phyloP scores from a whole-genome alignment of 2,888 invertebrate genomes.

The Campopleginae sp. region DNA sequence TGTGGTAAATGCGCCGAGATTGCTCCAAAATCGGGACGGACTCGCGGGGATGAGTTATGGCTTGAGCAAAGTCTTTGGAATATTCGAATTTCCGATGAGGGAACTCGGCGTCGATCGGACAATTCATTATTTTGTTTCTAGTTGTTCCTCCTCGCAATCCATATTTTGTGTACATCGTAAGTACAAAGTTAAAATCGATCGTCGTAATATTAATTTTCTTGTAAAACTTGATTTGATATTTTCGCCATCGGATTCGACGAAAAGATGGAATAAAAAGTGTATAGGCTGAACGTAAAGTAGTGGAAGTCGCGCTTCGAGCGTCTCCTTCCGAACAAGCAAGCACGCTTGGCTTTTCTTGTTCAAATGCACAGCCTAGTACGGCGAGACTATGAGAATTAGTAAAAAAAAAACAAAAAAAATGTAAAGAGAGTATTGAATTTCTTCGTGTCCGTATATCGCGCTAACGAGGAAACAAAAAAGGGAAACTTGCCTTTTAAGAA shows the following conservation, averaged over 20 bases:
- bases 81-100: conserved; percentile 58
- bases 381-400: conserved; percentile 33
- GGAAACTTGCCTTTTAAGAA: conserved; percentile 78
- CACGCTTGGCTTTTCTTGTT: conserved; percentile 31
- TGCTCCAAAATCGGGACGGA: conserved; percentile 35
- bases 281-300: conserved; percentile 4
- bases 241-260: not conserved
- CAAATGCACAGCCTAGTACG: conserved; percentile 21
- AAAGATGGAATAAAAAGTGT: not conserved
- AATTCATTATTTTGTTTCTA: conserved; percentile 10
- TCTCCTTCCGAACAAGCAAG: conserved; percentile 24
- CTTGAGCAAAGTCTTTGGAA: conserved; percentile 58
- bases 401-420: conserved; percentile 29
- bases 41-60: conserved; percentile 63
- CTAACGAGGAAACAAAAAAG: conserved; percentile 69
- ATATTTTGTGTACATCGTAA: not conserved
- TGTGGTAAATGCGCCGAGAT: not conserved
- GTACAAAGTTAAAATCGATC: not conserved
- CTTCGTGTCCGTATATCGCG: conserved; percentile 51
- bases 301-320: conserved; percentile 9
- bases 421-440: conserved; percentile 45
- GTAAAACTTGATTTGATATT: not conserved
- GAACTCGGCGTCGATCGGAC: not conserved
- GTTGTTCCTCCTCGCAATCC: not conserved
- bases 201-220: not conserved